These are phyloP conservation scores for Otus scops DNA, from an alignment of 2,797 vertebrate genomes.

Conservation along the genomic window DNA sequence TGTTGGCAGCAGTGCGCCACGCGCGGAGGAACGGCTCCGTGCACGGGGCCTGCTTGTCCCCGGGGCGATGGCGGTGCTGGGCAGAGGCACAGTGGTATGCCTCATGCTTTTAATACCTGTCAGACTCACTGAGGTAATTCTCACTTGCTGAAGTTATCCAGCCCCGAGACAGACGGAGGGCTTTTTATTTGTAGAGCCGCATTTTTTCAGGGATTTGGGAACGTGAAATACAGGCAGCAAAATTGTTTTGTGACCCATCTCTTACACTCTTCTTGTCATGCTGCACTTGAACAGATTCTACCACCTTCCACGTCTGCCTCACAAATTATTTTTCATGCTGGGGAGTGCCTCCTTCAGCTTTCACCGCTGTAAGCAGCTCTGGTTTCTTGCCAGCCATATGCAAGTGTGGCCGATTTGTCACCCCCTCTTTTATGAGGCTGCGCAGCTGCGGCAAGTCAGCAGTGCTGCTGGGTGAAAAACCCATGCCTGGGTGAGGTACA, in stretches of 20 bases:
- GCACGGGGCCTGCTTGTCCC: background rate
- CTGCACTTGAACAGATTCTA: background rate
- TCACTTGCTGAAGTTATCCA: background rate
- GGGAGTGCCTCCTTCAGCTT: background rate
- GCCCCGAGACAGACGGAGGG: rapidly evolving
- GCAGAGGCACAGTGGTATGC: rapidly evolving
- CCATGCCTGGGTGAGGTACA: rapidly evolving
- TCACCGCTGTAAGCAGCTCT: background rate
- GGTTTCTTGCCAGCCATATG: background rate
- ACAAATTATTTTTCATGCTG: background rate
- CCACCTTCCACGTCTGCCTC: background rate
- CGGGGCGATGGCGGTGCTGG: background rate
- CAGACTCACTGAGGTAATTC: background rate
- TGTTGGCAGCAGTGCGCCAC: background rate
- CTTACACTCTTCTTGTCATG: background rate
- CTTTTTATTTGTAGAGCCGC: background rate
- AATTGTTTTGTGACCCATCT: background rate
- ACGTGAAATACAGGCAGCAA: background rate
- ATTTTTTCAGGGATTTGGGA: background rate
- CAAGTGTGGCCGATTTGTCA: background rate
- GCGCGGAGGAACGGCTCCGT: rapidly evolving
- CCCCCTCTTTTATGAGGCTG: background rate
- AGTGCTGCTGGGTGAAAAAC: background rate
- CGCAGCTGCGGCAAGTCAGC: background rate
- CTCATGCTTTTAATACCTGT: background rate